A percentile compares a stretch with the other conserved stretches of the same genome.
phyloP scores from a whole-genome alignment of 2,113 vertebrate species.

The Junco hyemalis region DNA sequence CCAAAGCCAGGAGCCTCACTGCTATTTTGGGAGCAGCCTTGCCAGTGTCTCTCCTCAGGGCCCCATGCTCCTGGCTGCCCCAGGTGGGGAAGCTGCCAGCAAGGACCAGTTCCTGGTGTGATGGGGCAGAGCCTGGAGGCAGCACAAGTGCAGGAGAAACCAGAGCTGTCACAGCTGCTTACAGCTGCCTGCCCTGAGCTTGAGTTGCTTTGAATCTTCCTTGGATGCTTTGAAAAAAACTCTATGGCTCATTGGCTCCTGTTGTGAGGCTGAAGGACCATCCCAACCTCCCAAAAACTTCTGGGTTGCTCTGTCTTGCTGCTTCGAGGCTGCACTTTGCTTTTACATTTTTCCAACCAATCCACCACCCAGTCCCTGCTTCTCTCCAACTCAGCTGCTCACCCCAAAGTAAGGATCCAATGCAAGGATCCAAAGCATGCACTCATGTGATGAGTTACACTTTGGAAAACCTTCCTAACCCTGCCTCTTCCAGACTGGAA shows the following conservation, averaged over 20 bases:
- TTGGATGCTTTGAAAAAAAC: background rate
- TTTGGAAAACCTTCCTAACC: background rate
- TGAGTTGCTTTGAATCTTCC: background rate
- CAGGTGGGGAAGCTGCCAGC: background rate
- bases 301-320: background rate
- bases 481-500: background rate
- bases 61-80: background rate
- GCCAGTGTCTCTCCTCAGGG: background rate
- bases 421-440: background rate
- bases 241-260: accelerated
- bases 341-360: background rate
- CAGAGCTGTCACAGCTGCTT: conserved; percentile 18
- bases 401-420: background rate
- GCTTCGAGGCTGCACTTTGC: background rate
- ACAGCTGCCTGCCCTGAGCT: accelerated
- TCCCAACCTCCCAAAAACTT: background rate
- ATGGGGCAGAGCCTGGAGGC: background rate
- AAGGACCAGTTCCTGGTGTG: background rate
- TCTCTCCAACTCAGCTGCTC: background rate
- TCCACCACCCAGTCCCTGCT: background rate
- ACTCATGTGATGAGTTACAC: background rate
- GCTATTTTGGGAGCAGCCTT: background rate
- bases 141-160: background rate
- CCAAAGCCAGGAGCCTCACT: background rate
- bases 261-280: background rate